A percentile compares a stretch with the other conserved stretches of the same genome.
These are phyloP conservation scores for Zenarchopterus dispar DNA, from an alignment of 2,797 vertebrate genomes.

Conservation along the genomic window DNA sequence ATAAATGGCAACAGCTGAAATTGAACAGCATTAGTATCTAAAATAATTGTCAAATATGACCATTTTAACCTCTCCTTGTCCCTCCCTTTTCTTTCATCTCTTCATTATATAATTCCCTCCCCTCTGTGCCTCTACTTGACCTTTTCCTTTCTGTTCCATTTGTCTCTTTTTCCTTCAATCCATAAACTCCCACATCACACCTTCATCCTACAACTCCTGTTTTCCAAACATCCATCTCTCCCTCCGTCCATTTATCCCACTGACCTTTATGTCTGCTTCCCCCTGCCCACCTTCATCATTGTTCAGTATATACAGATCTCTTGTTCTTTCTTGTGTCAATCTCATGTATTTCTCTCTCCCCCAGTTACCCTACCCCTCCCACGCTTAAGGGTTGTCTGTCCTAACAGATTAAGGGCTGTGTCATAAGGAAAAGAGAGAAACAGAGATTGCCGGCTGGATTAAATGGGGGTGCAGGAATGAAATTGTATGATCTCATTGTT, in stretches of 20 bases:
- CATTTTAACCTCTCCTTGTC: too few species aligned
- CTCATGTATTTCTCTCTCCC: constrained; percentile 19
- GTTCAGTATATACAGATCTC: background rate
- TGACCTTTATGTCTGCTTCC: constrained; percentile 18
- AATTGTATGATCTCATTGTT: constrained; percentile 81
- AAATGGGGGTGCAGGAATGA: constrained; percentile 62
- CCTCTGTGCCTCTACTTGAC: too few species aligned
- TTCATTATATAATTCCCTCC: too few species aligned
- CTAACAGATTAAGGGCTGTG: constrained; percentile 67
- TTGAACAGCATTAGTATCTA: too few species aligned
- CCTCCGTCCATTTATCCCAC: background rate
- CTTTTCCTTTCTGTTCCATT: too few species aligned
- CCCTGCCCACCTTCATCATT: background rate
- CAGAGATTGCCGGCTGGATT: constrained; percentile 75
- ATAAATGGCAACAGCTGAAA: too few species aligned
- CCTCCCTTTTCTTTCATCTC: too few species aligned
- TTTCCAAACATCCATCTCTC: too few species aligned
- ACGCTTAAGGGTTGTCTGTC: constrained; percentile 18
- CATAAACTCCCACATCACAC: too few species aligned
- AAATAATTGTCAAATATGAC: too few species aligned
- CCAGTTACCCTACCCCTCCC: constrained; percentile 21
- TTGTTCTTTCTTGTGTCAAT: constrained; percentile 10
- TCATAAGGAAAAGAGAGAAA: constrained; percentile 62
- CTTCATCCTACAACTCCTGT: too few species aligned
- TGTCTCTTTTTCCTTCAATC: too few species aligned